Conservation (phyloP, 1,140 invertebrate species). For the Acromyrmex charruanus region DNA sequence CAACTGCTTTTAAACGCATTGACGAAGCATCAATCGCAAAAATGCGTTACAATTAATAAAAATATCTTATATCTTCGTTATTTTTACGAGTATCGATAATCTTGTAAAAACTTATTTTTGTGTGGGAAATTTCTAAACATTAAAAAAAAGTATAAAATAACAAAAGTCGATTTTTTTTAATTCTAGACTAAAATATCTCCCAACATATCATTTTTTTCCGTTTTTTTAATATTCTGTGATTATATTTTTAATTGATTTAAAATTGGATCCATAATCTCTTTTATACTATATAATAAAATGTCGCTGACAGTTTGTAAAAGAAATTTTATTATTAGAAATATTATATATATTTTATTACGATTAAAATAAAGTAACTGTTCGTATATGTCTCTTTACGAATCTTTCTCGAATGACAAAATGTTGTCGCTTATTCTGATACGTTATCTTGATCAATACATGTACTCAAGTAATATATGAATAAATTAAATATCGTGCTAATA, state of each 20-base stretch:
- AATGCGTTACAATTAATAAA: too few relatives aligned
- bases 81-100: too few relatives aligned
- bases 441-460: not conserved
- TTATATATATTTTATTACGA: not conserved
- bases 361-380: not conserved
- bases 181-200: too few relatives aligned
- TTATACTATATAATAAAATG: not conserved
- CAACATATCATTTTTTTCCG: not conserved
- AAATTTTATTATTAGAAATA: not conserved
- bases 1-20: too few relatives aligned
- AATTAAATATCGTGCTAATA: not conserved
- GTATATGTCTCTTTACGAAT: not conserved
- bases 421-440: not conserved
- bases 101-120: too few relatives aligned
- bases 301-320: not conserved
- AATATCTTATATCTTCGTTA: too few relatives aligned
- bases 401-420: not conserved
- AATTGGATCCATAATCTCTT: not conserved
- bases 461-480: not conserved
- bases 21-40: too few relatives aligned
- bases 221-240: not conserved
- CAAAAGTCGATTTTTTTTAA: too few relatives aligned
- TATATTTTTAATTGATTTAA: slow-evolving; percentile 2
- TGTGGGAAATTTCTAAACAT: too few relatives aligned
- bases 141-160: too few relatives aligned